A percentile compares a stretch with the other conserved stretches of the same genome.
These are phyloP conservation scores for Brachionus calyciflorus DNA, from an alignment of 1,140 invertebrate genomes.

Conservation along the genomic window DNA sequence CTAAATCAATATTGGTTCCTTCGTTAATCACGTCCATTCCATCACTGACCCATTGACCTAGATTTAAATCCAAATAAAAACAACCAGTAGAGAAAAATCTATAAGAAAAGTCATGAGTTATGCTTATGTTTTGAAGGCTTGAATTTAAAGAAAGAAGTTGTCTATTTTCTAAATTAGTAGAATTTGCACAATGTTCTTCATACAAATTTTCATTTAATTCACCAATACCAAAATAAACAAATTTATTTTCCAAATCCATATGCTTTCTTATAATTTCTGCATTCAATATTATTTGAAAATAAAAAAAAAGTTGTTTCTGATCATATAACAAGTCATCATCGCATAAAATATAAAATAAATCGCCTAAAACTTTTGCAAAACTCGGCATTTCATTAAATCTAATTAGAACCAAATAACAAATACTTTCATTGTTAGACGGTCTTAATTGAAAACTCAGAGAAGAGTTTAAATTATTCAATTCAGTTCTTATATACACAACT, in stretches of 20 bases:
- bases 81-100: constrained; percentile 23
- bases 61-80: neutral
- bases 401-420: neutral
- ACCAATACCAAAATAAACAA: neutral
- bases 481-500: neutral
- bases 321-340: too few relatives aligned
- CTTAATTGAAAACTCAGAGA: neutral
- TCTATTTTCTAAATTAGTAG: too few relatives aligned
- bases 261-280: neutral
- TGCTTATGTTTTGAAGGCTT: too few relatives aligned
- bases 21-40: constrained; percentile 18
- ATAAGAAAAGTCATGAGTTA: neutral
- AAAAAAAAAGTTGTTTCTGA: too few relatives aligned
- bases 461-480: neutral
- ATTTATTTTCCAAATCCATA: neutral
- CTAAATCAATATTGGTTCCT: constrained; percentile 48
- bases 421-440: neutral
- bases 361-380: neutral
- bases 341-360: neutral
- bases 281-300: constrained; percentile 9
- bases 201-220: neutral
- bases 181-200: neutral
- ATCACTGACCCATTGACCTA: neutral
- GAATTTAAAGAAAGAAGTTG: too few relatives aligned
- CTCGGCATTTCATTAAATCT: neutral